Base-by-base conservation (phyloP, 2,888 invertebrate genomes). In the Drosophila barbarae region DNA sequence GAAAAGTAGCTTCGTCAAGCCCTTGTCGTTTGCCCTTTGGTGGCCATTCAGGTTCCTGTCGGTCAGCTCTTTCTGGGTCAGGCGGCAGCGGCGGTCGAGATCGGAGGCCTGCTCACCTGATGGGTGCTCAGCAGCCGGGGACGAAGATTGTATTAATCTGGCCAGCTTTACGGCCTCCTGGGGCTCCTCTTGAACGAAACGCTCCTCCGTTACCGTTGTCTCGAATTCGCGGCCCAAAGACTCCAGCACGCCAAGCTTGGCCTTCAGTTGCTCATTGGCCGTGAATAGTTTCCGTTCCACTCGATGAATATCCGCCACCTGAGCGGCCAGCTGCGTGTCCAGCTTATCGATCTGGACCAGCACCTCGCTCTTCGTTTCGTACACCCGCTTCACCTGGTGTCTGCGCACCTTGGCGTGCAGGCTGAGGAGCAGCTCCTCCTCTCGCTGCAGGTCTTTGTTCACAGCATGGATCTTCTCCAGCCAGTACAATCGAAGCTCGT, bases 401-500 rank as follows among this genome's bases (percentile, higher is more conserved):
- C 92, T 89, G 74, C 92, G 92, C 6, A 93, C 91, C 88, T 93
- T 93, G 4, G 92, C 91, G 34, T 93, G 92, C 38, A 95, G 86
- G 74, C 94, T 90, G 5, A 94, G 92, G 3, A 95, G 90, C 59
- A 92, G 89, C 86, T 94, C 94, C 85, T 95, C 94, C 86, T 95
- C 94, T 60, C 93, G 91, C 61, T 94, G 92, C 60, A 95, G 89
- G 79, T 93, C 91, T 85, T 94, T 93, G 87, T 95, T 95, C 28
- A 95, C 90, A 54, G 93, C 92, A 26, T 93, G 92, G 50, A 95
- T 91, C 87, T 93, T 93, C 81, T 95, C 95, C 78, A 94, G 90
- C 73, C 94, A 90, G 77, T 93, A 93, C n/a, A 94, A 91, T 89
- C 94, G 93, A 52, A 76, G 56, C 49, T 81, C 84, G 47, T 79